Conservation (phyloP, 2,113 vertebrate species). For the Australoheros scitulus region DNA sequence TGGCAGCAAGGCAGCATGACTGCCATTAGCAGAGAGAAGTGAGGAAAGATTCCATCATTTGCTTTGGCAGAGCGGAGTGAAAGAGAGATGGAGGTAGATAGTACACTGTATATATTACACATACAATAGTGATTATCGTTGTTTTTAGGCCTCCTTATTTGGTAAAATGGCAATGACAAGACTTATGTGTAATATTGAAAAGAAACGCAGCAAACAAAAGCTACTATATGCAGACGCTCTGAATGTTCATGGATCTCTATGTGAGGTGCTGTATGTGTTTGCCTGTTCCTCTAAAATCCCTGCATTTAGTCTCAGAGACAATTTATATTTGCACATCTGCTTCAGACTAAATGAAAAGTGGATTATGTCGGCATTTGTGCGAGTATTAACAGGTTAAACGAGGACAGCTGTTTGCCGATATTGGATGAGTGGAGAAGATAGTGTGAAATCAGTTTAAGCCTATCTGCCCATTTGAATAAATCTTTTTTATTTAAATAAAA, state of each 20-base stretch:
- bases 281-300: constrained; percentile 1
- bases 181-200: not conserved
- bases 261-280: not conserved
- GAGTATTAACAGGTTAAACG: constrained; percentile 8
- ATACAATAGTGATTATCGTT: not conserved
- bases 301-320: not conserved
- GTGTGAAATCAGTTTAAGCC: not conserved
- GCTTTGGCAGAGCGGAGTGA: not conserved
- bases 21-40: not conserved
- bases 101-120: not conserved
- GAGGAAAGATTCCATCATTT: not conserved
- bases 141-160: not conserved
- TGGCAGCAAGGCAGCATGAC: not conserved
- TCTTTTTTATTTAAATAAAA: not conserved
- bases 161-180: not conserved
- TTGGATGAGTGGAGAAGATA: not conserved
- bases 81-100: not conserved
- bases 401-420: not conserved
- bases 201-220: not conserved
- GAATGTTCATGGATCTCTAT: not conserved
- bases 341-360: not conserved
- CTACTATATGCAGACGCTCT: no score
- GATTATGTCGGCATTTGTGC: not conserved
- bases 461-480: constrained; percentile 10
- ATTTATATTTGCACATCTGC: not conserved